phyloP scores from a whole-genome alignment of 2,888 invertebrate species.

The Silvanus unidentatus region DNA sequence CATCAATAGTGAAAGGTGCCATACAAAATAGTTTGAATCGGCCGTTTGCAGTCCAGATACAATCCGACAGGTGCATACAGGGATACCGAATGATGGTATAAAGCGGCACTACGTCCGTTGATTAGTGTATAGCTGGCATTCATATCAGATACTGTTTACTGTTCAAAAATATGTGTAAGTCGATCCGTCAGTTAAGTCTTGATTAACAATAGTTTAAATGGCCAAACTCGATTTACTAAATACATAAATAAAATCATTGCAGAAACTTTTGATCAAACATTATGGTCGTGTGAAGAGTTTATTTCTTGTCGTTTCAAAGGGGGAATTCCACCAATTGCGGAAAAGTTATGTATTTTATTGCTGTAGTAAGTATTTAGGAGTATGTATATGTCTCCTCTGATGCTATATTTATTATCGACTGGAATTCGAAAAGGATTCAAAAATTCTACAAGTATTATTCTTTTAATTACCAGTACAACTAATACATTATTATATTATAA shows the following conservation, averaged over 20 bases:
- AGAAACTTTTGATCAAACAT: no score
- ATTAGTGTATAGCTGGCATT: conserved; percentile 33
- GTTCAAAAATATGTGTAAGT: conserved; percentile 26
- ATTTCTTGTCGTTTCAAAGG: conserved; percentile 8
- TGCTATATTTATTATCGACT: no score
- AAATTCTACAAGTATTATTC: no score
- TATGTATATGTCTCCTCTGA: no score
- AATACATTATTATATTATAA: no score
- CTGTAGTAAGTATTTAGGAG: conserved; percentile 14
- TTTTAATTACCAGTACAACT: conserved; percentile 6
- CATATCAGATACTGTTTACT: conserved; percentile 34
- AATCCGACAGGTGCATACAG: conserved; percentile 31
- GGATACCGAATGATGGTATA: conserved; percentile 6
- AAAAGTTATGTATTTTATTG: conserved; percentile 19
- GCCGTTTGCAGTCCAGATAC: conserved; percentile 28
- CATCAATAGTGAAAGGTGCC: conserved; percentile 40
- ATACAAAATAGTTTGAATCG: conserved; percentile 37
- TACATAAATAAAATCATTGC: no score
- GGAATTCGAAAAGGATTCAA: no score
- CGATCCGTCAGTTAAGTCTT: conserved; percentile 30
- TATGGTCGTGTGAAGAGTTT: no score
- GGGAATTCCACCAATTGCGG: conserved; percentile 12
- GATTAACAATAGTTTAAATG: conserved; percentile 26
- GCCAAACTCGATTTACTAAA: conserved; percentile 12
- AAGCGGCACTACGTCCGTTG: conserved; percentile 28